A percentile compares a stretch with the other conserved stretches of the same genome.
Evolutionary conservation across 2,113 vertebrate species (phyloP).

Genomic region (Thomomys bottae): DNA sequence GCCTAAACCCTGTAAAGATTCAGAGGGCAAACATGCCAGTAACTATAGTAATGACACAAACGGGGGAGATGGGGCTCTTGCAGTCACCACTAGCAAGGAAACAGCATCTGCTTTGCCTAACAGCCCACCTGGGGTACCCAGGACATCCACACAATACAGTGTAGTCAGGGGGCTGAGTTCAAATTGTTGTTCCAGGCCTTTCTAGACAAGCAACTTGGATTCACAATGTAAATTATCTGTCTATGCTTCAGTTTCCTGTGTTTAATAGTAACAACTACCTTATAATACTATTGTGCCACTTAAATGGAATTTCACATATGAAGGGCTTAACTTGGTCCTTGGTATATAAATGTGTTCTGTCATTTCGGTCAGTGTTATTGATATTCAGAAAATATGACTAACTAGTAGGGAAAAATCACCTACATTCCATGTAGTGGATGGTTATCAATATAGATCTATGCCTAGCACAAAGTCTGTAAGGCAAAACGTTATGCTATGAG

Average conservation of each 20-base stretch:
- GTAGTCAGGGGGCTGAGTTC: not conserved
- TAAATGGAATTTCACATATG: not conserved
- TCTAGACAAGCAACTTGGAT: not conserved
- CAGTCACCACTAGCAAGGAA: not conserved
- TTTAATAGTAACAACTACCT: not conserved
- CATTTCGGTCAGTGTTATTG: not conserved
- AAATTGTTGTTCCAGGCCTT: not conserved
- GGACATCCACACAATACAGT: not conserved
- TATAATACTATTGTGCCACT: not conserved
- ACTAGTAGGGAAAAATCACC: not conserved
- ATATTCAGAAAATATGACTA: slow-evolving; percentile 11
- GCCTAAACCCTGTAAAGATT: not conserved
- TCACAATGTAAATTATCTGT: not conserved
- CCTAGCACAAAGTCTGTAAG: not conserved
- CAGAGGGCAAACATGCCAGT: not conserved
- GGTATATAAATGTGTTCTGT: not conserved
- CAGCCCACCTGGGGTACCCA: not conserved
- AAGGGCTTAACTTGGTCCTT: not conserved
- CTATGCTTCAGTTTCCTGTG: not conserved
- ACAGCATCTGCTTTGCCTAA: not conserved
- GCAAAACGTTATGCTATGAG: not conserved
- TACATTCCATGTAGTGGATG: not conserved
- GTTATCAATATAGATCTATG: not conserved
- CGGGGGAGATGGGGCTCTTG: not conserved
- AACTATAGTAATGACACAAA: not conserved